Conservation (phyloP, 30 jellyfish, hydroid and myxozoan genomes). For the Clytia hemisphaerica region DNA sequence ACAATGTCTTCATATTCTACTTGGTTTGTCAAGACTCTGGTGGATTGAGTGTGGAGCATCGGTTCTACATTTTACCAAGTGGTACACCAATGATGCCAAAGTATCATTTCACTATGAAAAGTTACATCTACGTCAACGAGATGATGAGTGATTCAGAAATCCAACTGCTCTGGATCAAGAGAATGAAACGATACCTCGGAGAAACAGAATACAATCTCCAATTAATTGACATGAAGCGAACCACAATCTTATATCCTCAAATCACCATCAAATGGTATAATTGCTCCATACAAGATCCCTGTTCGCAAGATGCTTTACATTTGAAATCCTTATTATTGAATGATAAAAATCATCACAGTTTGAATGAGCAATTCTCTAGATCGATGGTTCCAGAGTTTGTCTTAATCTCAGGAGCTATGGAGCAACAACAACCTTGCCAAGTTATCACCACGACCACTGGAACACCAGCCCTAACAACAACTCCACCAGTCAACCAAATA, state of each 20-base stretch:
- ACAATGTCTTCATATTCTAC: not conserved
- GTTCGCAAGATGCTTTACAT: not conserved
- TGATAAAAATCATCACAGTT: not conserved
- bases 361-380: conserved; percentile 46
- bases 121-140: not conserved
- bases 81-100: not conserved
- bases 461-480: not conserved
- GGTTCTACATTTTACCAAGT: not conserved
- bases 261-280: conserved; percentile 43
- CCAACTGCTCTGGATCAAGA: not conserved
- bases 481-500: not conserved
- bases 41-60: conserved; percentile 8
- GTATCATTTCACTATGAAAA: not conserved
- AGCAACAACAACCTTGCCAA: not conserved
- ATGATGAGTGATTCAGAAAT: conserved; percentile 7
- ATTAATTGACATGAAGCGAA: not conserved
- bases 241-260: conserved; percentile 15
- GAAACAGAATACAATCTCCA: not conserved
- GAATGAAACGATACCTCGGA: conserved; percentile 4
- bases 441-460: not conserved
- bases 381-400: conserved; percentile 92
- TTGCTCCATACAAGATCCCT: conserved; percentile 35
- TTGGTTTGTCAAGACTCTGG: conserved; percentile 15
- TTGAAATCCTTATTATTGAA: not conserved
- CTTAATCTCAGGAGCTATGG: conserved; percentile 40